Conservation (phyloP, 1,140 invertebrate genomes). For the Dufourea novaeangliae region DNA sequence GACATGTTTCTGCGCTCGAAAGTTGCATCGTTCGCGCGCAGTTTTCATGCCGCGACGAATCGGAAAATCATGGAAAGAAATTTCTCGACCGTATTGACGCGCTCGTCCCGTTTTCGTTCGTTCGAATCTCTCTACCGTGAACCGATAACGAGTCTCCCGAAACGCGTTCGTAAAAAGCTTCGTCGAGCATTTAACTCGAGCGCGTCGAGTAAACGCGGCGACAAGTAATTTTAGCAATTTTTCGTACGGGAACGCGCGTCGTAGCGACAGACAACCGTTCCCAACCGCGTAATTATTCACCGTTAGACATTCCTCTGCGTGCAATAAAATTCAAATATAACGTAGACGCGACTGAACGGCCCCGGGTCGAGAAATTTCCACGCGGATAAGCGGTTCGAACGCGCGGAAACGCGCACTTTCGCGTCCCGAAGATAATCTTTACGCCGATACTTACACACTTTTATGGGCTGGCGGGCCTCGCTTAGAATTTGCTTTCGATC, state of each 20-base stretch:
- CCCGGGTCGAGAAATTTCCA: constrained; percentile 8
- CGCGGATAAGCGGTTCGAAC: not conserved
- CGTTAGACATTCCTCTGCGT: constrained; percentile 23
- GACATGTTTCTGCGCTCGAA: not conserved
- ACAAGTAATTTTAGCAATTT: not conserved
- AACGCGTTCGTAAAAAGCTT: not conserved
- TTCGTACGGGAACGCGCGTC: not conserved
- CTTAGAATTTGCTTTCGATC: constrained; percentile 18
- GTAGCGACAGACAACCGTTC: not conserved
- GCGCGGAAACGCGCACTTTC: constrained; percentile 7
- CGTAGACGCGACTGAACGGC: not conserved
- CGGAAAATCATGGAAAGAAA: not conserved
- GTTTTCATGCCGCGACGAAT: not conserved
- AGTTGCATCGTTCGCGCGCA: not conserved
- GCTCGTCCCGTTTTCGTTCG: not conserved
- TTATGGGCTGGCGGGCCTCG: constrained; percentile 12
- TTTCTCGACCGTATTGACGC: not conserved
- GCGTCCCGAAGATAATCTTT: constrained; percentile 15
- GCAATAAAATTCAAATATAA: constrained; percentile 48
- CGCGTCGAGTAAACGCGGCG: not conserved
- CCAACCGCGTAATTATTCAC: constrained; percentile 20
- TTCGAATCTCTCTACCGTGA: not conserved
- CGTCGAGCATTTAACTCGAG: not conserved
- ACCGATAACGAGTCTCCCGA: not conserved
- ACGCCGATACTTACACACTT: constrained; percentile 32